Percentiles rank a stretch among this genome's conserved stretches.
phyloP scores from a whole-genome alignment of 2,888 invertebrate genomes.

The Anthrax anthrax region DNA sequence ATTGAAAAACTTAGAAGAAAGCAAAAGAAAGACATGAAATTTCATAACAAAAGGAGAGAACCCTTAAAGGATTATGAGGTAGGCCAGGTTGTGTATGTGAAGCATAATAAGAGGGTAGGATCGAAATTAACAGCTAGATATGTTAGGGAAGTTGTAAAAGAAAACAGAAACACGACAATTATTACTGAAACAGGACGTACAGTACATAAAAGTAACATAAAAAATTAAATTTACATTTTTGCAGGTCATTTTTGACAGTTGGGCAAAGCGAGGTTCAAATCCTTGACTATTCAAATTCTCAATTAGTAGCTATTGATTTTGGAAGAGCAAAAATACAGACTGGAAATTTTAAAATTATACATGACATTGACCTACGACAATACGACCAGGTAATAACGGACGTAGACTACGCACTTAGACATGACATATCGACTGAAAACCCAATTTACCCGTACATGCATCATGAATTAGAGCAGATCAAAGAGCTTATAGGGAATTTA shows the following conservation, averaged over 20 bases:
- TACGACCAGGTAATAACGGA: background rate
- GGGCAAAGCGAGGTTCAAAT: background rate
- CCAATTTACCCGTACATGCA: background rate
- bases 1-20: conserved; percentile 10
- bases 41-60: conserved; percentile 12
- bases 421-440: background rate
- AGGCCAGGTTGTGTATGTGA: too few species aligned
- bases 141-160: conserved; percentile 8
- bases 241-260: background rate
- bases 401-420: background rate
- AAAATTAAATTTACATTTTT: background rate
- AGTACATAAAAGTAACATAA: background rate
- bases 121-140: background rate
- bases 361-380: background rate
- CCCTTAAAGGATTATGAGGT: conserved; percentile 2
- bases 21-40: conserved; percentile 7
- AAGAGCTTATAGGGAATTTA: background rate
- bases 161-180: conserved; percentile 1
- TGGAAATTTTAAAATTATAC: background rate
- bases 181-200: background rate
- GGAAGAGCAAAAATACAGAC: conserved; percentile 1
- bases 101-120: too few species aligned
- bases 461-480: background rate
- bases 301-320: background rate
- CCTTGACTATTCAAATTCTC: conserved; percentile 1